Evolutionary conservation across 2,797 vertebrate species (phyloP).

Genomic region (Rhinogobio ventralis): DNA sequence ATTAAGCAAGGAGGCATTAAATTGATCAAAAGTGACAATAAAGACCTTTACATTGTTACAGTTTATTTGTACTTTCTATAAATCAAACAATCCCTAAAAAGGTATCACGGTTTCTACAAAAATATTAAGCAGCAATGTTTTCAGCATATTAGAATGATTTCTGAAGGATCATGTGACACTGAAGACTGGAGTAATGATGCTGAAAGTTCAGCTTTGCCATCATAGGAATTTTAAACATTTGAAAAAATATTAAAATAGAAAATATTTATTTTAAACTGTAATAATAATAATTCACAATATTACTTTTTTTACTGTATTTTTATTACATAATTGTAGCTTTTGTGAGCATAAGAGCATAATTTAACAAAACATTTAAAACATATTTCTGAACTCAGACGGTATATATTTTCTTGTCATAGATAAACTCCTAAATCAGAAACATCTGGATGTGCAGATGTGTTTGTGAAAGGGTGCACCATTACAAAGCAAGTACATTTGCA

Average conservation of each 20-base stretch:
- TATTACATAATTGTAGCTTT: neutral
- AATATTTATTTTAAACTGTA: neutral
- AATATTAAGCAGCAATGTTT: neutral
- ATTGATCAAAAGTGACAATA: neutral
- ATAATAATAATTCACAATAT: neutral
- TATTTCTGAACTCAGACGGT: too few relatives aligned
- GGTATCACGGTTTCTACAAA: neutral
- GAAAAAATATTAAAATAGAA: neutral
- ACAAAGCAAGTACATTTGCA: neutral
- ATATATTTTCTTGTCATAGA: neutral
- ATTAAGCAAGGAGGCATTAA: neutral
- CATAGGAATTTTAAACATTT: neutral
- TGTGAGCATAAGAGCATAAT: neutral
- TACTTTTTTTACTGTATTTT: neutral
- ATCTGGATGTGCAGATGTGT: constrained; percentile 34
- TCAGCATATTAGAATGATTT: neutral
- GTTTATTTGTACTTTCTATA: neutral
- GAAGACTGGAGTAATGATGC: neutral
- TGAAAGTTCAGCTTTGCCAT: neutral
- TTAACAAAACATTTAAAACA: too few relatives aligned
- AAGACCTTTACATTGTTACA: neutral
- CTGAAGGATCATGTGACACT: neutral
- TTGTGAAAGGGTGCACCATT: constrained; percentile 6
- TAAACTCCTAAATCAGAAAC: neutral
- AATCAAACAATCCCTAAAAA: neutral